These are phyloP conservation scores for Megalopta genalis DNA, from an alignment of 1,140 invertebrate species.

Conservation along the genomic window DNA sequence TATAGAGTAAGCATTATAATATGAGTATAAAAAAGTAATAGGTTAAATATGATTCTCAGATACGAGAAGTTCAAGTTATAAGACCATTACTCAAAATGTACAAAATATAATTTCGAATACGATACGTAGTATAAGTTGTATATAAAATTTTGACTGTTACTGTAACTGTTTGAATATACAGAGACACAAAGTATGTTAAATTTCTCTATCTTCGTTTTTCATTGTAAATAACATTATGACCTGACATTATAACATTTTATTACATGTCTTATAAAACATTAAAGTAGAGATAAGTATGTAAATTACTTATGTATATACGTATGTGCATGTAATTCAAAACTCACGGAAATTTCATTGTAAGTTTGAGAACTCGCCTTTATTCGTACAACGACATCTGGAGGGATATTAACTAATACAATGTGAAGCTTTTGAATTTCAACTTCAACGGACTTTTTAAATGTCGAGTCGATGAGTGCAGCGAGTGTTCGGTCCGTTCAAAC, in stretches of 20 bases:
- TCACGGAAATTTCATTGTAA: background rate
- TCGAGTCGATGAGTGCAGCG: too few relatives aligned
- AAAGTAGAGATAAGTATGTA: too few relatives aligned
- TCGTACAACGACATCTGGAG: background rate
- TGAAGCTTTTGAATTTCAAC: slow-evolving; percentile 27
- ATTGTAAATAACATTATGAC: too few relatives aligned
- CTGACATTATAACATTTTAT: too few relatives aligned
- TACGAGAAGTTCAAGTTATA: background rate
- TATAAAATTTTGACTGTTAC: background rate
- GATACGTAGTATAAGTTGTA: slow-evolving; percentile 24
- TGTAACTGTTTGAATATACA: background rate
- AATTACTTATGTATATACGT: too few relatives aligned
- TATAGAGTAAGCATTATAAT: background rate
- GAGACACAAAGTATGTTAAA: background rate
- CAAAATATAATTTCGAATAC: background rate
- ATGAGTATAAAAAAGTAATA: slow-evolving; percentile 15
- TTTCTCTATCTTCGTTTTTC: background rate
- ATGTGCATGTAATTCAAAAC: too few relatives aligned
- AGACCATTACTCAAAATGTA: slow-evolving; percentile 16
- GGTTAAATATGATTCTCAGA: background rate
- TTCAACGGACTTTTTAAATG: slow-evolving; percentile 48
- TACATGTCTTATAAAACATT: too few relatives aligned
- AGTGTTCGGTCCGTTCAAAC: background rate
- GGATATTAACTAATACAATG: background rate
- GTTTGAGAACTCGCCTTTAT: slow-evolving; percentile 24